A percentile compares a stretch with the other conserved stretches of the same genome.
Conservation (phyloP, 2,888 invertebrate genomes). For the Xestoiulus laeticollis region DNA sequence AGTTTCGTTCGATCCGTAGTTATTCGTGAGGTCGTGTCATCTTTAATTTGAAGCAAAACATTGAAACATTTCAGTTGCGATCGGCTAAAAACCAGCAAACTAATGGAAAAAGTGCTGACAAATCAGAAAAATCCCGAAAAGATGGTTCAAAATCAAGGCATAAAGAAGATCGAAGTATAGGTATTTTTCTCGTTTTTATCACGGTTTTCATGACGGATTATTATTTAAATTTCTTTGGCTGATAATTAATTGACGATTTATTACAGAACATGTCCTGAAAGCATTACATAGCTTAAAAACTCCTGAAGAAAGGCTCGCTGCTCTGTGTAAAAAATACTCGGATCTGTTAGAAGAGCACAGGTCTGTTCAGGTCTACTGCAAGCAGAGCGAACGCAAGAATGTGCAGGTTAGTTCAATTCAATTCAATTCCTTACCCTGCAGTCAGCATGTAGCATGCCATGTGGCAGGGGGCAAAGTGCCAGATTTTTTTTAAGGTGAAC, state of each 20-base stretch:
- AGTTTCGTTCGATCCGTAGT: background rate
- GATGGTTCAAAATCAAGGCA: slow-evolving; percentile 44
- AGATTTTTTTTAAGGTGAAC: slow-evolving; percentile 48
- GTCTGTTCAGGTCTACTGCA: slow-evolving; percentile 61
- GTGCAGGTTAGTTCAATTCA: slow-evolving; percentile 60
- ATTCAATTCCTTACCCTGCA: too few species aligned
- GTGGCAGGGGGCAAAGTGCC: too few species aligned
- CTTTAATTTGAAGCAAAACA: background rate
- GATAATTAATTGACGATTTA: background rate
- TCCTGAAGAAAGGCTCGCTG: slow-evolving; percentile 75
- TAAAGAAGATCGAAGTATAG: slow-evolving; percentile 53
- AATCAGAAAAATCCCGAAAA: slow-evolving; percentile 39
- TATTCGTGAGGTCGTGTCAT: background rate
- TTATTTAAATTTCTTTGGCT: too few species aligned
- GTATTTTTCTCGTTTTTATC: slow-evolving; percentile 31
- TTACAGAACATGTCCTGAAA: slow-evolving; percentile 71
- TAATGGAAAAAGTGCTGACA: background rate
- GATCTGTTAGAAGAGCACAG: slow-evolving; percentile 78
- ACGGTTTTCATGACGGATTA: too few species aligned
- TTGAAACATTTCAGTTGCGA: background rate
- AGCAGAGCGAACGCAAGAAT: slow-evolving; percentile 63
- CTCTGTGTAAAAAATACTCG: slow-evolving; percentile 78
- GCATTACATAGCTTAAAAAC: slow-evolving; percentile 66
- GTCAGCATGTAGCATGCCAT: too few species aligned
- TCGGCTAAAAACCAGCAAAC: background rate